A percentile compares a stretch with the other conserved stretches of the same genome.
These are phyloP conservation scores for Patiria miniata DNA, from an alignment of 35 echinoderm and acorn worm species.

Conservation along the genomic window DNA sequence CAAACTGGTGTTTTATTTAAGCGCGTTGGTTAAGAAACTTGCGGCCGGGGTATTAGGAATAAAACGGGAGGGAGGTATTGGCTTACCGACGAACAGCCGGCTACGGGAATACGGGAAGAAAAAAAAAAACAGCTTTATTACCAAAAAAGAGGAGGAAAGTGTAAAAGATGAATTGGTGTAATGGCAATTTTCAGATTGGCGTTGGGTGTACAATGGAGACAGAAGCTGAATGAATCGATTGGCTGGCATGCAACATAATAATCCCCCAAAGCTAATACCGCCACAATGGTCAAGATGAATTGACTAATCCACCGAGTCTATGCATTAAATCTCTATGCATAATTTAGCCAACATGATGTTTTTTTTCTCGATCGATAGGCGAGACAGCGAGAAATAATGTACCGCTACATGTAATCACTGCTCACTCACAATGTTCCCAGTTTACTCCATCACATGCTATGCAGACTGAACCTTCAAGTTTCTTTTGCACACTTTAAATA, in stretches of 20 bases:
- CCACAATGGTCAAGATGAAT: background rate
- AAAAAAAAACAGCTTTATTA: background rate
- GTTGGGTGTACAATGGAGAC: constrained; percentile 5
- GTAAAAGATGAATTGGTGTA: constrained; percentile 18
- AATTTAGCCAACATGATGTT: background rate
- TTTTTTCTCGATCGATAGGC: no score
- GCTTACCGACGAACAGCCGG: constrained; percentile 18
- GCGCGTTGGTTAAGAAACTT: constrained; percentile 18
- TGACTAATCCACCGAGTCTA: background rate
- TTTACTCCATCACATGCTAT: no score
- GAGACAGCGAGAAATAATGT: no score
- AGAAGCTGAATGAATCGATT: background rate
- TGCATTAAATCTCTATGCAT: constrained; percentile 16
- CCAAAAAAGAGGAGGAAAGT: background rate
- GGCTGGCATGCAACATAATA: background rate
- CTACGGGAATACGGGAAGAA: background rate
- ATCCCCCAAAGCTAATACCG: background rate
- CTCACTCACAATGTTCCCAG: no score
- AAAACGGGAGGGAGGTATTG: constrained; percentile 27
- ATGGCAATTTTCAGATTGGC: constrained; percentile 22
- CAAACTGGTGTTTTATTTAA: constrained; percentile 34
- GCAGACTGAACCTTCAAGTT: no score
- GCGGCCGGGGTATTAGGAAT: constrained; percentile 19
- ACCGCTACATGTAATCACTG: no score
- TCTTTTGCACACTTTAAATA: no score